These are phyloP conservation scores for Conopomorpha cramerella DNA, from an alignment of 1,140 invertebrate genomes.

Conservation along the genomic window DNA sequence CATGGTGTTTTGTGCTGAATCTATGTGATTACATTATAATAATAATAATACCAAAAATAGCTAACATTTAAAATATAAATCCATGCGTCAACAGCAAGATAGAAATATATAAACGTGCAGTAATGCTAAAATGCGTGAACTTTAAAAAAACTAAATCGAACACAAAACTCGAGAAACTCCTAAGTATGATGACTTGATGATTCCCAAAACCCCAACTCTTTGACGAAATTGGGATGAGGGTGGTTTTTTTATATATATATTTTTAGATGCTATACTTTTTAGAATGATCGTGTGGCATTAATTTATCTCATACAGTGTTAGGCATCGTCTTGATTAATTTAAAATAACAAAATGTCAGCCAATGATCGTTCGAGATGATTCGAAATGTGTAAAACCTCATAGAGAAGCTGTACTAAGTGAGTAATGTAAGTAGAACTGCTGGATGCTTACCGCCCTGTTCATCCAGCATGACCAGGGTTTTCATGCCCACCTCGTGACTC, in stretches of 20 bases:
- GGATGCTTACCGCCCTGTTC: constrained; percentile 91
- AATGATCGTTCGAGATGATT: constrained; percentile 37
- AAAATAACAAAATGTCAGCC: constrained; percentile 33
- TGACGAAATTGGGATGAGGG: no score
- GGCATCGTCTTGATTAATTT: no score
- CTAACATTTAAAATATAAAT: constrained; percentile 49
- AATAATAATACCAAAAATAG: constrained; percentile 16
- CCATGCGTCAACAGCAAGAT: constrained; percentile 53
- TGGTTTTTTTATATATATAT: no score
- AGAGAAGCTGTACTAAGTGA: constrained; percentile 52
- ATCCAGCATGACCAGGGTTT: constrained; percentile 93
- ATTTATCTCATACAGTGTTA: no score
- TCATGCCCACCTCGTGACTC: constrained; percentile 93
- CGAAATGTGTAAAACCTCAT: constrained; percentile 43
- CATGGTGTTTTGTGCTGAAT: constrained; percentile 51
- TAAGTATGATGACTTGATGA: no score
- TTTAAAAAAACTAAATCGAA: no score
- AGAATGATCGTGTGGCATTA: constrained; percentile 30
- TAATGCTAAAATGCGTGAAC: constrained; percentile 51
- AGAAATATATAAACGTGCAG: constrained; percentile 45
- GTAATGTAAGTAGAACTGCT: constrained; percentile 55
- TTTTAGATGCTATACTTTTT: no score
- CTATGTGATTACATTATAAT: constrained; percentile 40
- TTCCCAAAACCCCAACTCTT: no score
- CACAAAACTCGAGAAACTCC: no score